phyloP scores from a whole-genome alignment of 2,113 vertebrate genomes.

The Hymenochirus boettgeri region DNA sequence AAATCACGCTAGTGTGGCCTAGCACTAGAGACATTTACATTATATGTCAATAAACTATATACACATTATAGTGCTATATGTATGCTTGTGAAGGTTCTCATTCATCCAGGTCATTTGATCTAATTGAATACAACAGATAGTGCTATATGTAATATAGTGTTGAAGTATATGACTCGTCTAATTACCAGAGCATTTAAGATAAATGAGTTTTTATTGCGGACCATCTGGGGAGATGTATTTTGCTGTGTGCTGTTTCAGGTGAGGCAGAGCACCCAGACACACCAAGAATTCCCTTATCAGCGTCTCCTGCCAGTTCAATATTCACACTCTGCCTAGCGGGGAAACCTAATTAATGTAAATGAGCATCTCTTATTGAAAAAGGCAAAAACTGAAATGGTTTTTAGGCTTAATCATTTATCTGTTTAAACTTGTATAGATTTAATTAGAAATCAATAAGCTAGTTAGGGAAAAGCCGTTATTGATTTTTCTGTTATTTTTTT shows the following conservation, averaged over 20 bases:
- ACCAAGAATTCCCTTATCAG: constrained; percentile 8
- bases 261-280: neutral
- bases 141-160: neutral
- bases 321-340: constrained; percentile 15
- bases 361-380: constrained; percentile 36
- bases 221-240: constrained; percentile 16
- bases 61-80: too few species aligned
- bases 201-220: constrained; percentile 19
- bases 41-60: too few species aligned
- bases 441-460: constrained; percentile 36
- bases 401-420: constrained; percentile 37
- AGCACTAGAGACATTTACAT: too few species aligned
- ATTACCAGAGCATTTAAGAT: constrained; percentile 37
- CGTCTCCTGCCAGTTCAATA: neutral
- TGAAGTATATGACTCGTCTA: constrained; percentile 14
- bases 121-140: constrained; percentile 2
- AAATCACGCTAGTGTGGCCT: too few species aligned
- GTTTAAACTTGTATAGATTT: constrained; percentile 35
- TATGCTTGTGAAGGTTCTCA: too few species aligned
- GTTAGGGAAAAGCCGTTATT: constrained; percentile 33
- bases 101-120: too few species aligned
- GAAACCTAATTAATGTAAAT: constrained; percentile 35
- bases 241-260: constrained; percentile 6
- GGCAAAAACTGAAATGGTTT: constrained; percentile 34
- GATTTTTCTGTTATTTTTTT: constrained; percentile 8